Evolutionary conservation across 2,888 invertebrate genomes (phyloP).

Genomic region (Eristalis tenax): DNA sequence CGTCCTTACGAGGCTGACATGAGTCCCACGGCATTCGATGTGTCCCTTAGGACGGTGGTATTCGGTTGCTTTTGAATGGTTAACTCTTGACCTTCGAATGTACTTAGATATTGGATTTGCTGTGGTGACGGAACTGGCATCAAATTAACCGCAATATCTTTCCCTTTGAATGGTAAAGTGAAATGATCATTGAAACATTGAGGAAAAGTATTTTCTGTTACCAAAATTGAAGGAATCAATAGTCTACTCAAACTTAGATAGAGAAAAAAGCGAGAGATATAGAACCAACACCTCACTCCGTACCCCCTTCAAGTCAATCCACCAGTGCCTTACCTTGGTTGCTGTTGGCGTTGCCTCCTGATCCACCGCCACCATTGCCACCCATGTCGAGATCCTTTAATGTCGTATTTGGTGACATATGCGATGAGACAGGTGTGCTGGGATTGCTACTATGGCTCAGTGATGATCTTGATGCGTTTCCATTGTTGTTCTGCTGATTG

Average conservation of each 20-base stretch:
- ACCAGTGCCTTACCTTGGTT: conserved; percentile 57
- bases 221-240: neutral
- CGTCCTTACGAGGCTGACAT: conserved; percentile 78
- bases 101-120: conserved; percentile 97
- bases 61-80: conserved; percentile 98
- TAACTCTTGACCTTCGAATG: conserved; percentile 97
- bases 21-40: conserved; percentile 53
- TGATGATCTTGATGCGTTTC: conserved; percentile 68
- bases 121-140: conserved; percentile 98
- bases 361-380: conserved; percentile 31
- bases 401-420: conserved; percentile 84
- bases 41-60: conserved; percentile 82
- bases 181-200: neutral
- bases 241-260: neutral
- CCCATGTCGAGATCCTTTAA: conserved; percentile 78
- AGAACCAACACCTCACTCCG: too few species aligned
- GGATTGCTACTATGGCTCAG: conserved; percentile 86
- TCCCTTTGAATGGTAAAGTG: conserved; percentile 47
- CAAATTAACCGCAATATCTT: conserved; percentile 83
- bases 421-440: conserved; percentile 86
- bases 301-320: neutral
- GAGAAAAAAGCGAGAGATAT: neutral
- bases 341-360: conserved; percentile 47
- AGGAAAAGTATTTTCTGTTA: neutral
- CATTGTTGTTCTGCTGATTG: conserved; percentile 62